Evolutionary conservation across 64 coral and sea anemone species (phyloP).

Genomic region (Pocillopora damicornis): DNA sequence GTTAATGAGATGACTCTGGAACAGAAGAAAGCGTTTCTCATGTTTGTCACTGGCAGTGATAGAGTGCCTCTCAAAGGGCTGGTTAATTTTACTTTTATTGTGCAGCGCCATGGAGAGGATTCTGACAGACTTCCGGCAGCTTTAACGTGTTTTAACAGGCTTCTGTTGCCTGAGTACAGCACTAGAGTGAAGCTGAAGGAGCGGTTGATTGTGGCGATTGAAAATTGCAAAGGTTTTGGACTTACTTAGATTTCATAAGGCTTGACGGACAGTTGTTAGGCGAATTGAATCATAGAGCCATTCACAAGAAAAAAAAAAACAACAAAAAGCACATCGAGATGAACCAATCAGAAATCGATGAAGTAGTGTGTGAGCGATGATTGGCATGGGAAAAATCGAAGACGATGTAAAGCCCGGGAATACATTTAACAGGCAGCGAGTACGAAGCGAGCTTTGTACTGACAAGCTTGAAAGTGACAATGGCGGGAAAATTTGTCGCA

Average conservation of each 20-base stretch:
- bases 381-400: too few relatives aligned
- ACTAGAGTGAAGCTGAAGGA: conserved; percentile 62
- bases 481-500: neutral
- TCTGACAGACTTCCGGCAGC: conserved; percentile 81
- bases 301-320: too few relatives aligned
- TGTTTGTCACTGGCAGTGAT: conserved; percentile 96
- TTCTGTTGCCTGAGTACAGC: conserved; percentile 77
- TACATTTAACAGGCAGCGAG: too few relatives aligned
- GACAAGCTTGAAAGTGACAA: neutral
- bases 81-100: conserved; percentile 77
- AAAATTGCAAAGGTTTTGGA: conserved; percentile 95
- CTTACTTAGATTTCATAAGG: conserved; percentile 30
- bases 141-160: conserved; percentile 91
- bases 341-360: neutral
- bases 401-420: too few relatives aligned
- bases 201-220: conserved; percentile 84
- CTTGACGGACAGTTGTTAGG: too few relatives aligned
- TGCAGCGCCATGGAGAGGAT: conserved; percentile 75
- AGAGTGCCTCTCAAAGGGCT: conserved; percentile 87
- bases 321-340: neutral
- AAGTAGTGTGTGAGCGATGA: neutral
- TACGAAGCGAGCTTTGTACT: too few relatives aligned
- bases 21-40: conserved; percentile 88
- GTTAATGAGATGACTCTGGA: conserved; percentile 73
- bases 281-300: too few relatives aligned